These are phyloP conservation scores for Melanophora roralis DNA, from an alignment of 2,888 invertebrate species.

Conservation along the genomic window DNA sequence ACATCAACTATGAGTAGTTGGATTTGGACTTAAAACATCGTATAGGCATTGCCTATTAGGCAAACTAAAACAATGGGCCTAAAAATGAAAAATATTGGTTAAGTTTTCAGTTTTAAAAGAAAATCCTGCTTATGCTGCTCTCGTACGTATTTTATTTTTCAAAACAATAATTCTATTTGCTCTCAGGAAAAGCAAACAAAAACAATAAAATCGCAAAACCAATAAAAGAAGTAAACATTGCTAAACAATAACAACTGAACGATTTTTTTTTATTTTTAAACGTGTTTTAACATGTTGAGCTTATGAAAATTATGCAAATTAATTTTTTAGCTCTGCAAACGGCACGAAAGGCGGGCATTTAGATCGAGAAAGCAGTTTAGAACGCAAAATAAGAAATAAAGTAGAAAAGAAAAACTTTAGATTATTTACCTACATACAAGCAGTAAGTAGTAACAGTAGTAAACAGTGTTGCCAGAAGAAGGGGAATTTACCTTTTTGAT, in stretches of 20 bases:
- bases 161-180: neutral
- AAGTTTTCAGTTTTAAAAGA: too few relatives aligned
- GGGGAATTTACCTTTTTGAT: too few relatives aligned
- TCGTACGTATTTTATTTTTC: neutral
- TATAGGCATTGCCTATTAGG: too few relatives aligned
- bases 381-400: slow-evolving; percentile 23
- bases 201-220: neutral
- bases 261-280: slow-evolving; percentile 44
- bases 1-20: too few relatives aligned
- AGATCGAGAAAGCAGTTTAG: neutral
- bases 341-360: slow-evolving; percentile 11
- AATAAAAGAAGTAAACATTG: slow-evolving; percentile 1
- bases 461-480: too few relatives aligned
- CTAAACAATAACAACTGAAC: slow-evolving; percentile 11
- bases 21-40: too few relatives aligned
- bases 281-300: slow-evolving; percentile 42
- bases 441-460: too few relatives aligned
- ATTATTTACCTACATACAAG: too few relatives aligned
- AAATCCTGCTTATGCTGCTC: neutral
- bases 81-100: too few relatives aligned
- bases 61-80: too few relatives aligned
- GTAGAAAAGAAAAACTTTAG: neutral
- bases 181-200: neutral
- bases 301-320: slow-evolving; percentile 59
- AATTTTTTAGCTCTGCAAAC: slow-evolving; percentile 42